phyloP scores from a whole-genome alignment of 2,888 invertebrate genomes.

The Aradus depressus region DNA sequence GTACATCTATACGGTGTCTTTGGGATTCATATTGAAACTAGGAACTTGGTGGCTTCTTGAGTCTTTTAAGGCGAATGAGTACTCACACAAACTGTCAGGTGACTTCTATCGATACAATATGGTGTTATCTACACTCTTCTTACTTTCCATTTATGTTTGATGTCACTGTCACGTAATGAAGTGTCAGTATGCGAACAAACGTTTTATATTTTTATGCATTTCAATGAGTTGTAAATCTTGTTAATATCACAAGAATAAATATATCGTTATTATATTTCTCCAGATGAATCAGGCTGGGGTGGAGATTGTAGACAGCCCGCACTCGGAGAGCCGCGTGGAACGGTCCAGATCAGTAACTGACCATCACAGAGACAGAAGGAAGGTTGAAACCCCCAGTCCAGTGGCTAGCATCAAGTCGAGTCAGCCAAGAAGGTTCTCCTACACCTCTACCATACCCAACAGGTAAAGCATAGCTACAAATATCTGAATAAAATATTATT shows the following conservation, averaged over 20 bases:
- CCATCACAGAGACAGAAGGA: constrained; percentile 33
- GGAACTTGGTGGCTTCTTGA: too few relatives aligned
- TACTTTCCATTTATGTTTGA: neutral
- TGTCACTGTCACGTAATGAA: neutral
- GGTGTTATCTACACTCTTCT: neutral
- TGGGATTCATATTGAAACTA: too few relatives aligned
- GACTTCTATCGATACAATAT: neutral
- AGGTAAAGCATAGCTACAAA: too few relatives aligned
- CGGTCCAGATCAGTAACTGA: constrained; percentile 37
- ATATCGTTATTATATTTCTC: neutral
- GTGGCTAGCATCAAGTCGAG: constrained; percentile 30
- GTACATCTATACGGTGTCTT: too few relatives aligned
- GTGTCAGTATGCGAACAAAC: too few relatives aligned
- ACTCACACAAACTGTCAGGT: too few relatives aligned
- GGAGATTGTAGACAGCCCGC: constrained; percentile 20
- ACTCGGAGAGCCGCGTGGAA: constrained; percentile 32
- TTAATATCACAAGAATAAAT: neutral
- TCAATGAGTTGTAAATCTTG: neutral
- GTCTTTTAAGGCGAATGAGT: too few relatives aligned
- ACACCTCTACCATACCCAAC: constrained; percentile 41
- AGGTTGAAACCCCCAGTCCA: constrained; percentile 27
- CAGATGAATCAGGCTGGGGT: constrained; percentile 17
- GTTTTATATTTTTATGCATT: neutral
- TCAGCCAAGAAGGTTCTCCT: constrained; percentile 46
- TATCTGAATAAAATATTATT: too few relatives aligned